Evolutionary conservation across 2,797 vertebrate genomes (phyloP).

Genomic region (Ficedula albicollis): DNA sequence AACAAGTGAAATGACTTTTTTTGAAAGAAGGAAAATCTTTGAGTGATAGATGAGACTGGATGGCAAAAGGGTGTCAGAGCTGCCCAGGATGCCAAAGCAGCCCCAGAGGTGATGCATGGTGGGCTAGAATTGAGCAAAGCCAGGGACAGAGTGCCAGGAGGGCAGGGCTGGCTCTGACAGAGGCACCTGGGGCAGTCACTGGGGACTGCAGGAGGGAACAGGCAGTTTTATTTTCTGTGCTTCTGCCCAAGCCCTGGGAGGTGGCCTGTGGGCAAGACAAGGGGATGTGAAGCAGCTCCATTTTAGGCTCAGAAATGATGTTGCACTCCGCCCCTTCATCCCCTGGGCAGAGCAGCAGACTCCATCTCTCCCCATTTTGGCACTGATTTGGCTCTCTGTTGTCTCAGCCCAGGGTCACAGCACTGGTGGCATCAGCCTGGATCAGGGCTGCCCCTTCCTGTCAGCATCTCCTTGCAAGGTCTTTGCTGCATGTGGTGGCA

Average conservation of each 20-base stretch:
- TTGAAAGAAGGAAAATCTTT: background rate
- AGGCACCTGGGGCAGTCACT: background rate
- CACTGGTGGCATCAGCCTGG: background rate
- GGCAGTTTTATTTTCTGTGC: background rate
- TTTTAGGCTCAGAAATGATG: background rate
- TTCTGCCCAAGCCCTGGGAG: background rate
- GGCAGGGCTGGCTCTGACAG: background rate
- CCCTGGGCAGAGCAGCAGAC: background rate
- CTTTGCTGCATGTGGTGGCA: fast-evolving
- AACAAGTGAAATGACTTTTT: background rate
- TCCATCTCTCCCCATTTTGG: fast-evolving
- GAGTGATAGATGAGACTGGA: background rate
- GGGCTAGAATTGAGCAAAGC: background rate
- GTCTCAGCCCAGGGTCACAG: background rate
- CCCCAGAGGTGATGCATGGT: fast-evolving
- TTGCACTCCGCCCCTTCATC: background rate
- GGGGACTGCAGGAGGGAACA: background rate
- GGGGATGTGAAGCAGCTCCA: fast-evolving
- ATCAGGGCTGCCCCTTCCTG: background rate
- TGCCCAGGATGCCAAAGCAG: background rate
- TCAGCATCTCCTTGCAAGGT: background rate
- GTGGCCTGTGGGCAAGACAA: background rate
- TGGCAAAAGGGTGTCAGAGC: background rate
- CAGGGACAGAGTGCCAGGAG: background rate
- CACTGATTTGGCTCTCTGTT: background rate